phyloP scores from a whole-genome alignment of 2,888 invertebrate genomes.

The Cecidostiba fungosa region DNA sequence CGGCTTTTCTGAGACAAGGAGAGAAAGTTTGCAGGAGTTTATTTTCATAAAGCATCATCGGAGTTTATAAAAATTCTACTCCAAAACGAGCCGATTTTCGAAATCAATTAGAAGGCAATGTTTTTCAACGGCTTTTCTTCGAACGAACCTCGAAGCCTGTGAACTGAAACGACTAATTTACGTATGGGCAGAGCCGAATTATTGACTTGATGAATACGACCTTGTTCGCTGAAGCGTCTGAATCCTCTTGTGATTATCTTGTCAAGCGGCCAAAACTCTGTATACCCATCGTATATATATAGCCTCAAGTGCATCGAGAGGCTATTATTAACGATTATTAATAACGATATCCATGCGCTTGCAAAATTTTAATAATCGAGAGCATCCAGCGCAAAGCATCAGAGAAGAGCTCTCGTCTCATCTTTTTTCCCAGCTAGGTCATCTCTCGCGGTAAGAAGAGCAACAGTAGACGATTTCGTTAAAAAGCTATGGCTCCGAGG shows the following conservation, averaged over 20 bases:
- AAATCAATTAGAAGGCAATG: neutral
- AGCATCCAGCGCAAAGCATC: neutral
- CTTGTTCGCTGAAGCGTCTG: slow-evolving; percentile 57
- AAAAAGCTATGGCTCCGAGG: neutral
- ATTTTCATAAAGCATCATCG: too few species aligned
- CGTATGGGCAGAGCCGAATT: slow-evolving; percentile 66
- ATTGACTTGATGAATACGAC: slow-evolving; percentile 68
- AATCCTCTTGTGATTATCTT: slow-evolving; percentile 59
- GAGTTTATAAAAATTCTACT: too few species aligned
- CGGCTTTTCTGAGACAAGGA: neutral
- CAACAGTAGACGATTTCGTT: neutral
- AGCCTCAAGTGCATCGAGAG: slow-evolving; percentile 3
- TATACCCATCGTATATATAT: neutral
- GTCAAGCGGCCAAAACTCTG: slow-evolving; percentile 52
- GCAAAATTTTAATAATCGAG: too few species aligned
- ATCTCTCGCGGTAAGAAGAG: neutral
- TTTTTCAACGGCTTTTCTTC: slow-evolving; percentile 6
- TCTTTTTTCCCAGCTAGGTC: neutral
- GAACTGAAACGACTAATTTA: slow-evolving; percentile 65
- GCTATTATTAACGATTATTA: neutral
- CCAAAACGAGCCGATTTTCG: too few species aligned
- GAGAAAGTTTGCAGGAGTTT: neutral
- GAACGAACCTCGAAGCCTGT: slow-evolving; percentile 33
- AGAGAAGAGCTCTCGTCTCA: neutral
- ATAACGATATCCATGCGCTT: slow-evolving; percentile 9